Evolutionary conservation across 35 echinoderm and acorn worm species (phyloP).

Genomic region (Ophioderma brevispina): DNA sequence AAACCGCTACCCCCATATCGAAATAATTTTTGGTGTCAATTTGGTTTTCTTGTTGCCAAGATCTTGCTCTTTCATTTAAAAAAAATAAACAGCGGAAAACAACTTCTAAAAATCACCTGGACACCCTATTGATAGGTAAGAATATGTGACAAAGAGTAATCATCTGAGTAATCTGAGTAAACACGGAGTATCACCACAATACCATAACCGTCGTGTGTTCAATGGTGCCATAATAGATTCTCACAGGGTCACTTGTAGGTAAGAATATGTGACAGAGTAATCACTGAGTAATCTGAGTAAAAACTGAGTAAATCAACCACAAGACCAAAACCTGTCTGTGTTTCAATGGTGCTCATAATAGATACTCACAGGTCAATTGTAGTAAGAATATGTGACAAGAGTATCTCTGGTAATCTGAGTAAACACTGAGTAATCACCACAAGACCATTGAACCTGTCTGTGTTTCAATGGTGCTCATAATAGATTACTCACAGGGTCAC

Average conservation of each 20-base stretch:
- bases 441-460: too few species aligned
- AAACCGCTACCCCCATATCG: too few species aligned
- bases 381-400: too few species aligned
- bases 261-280: slow-evolving; percentile 56
- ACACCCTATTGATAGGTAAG: slow-evolving; percentile 85
- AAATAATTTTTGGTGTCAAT: too few species aligned
- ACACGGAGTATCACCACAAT: slow-evolving; percentile 83
- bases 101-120: slow-evolving; percentile 61
- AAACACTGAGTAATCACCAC: too few species aligned
- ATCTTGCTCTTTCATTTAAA: too few species aligned
- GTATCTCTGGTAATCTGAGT: not conserved
- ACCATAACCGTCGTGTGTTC: slow-evolving; percentile 79
- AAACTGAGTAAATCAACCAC: not conserved
- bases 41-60: too few species aligned
- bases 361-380: slow-evolving; percentile 74
- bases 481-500: too few species aligned
- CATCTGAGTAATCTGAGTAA: too few species aligned
- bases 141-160: too few species aligned
- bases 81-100: too few species aligned
- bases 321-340: slow-evolving; percentile 88
- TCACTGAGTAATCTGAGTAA: slow-evolving; percentile 31
- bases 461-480: too few species aligned
- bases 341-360: slow-evolving; percentile 57
- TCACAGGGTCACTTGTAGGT: slow-evolving; percentile 89
- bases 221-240: slow-evolving; percentile 67